Evolutionary conservation across 2,797 vertebrate species (phyloP), one percentile per base, ranked within the genome.

Genomic region (Crocidura indochinensis): DNA sequence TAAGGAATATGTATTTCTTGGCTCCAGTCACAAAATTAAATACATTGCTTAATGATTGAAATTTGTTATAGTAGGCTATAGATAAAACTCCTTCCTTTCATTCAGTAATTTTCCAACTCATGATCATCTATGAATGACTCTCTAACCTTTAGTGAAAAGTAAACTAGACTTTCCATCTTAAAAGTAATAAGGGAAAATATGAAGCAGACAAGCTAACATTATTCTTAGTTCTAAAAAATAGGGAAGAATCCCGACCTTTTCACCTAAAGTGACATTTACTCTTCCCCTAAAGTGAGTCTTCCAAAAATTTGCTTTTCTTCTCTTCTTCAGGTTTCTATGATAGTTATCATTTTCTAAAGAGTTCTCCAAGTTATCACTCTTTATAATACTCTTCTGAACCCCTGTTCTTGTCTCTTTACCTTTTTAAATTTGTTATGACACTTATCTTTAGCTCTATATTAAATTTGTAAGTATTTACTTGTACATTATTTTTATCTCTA

Each of bases 41-140:
- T 86, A 29, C 68, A 62, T 87, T 80, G 68, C 81, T 80, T n/a
- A 56, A 38, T 19, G 51, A 75, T 95, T 92, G 81, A 90, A 87
- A 64, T 90, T 29, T 65, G 22, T 78, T 90, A 24, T 71, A 87
- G 5, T 0, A 0, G 1, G 31, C 88, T 47, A 2, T 73, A 64
- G 73, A 53, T 46, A 31, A 2, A 62, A 53, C 47, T 72, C 2
- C 10, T 3, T 11, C 82, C 76, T 92, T 84, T 26, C 85, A 75
- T 26, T 65, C 4, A 72, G 31, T 29, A 44, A 65, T 53, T 85
- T 95, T 91, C 47, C 44, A 56, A 10, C 51, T 31, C 22, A 44
- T 84, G 47, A 65, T 31, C 53, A 80, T 47, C 2, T 68, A 75
- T 49, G 31, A 47, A 72, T 78, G 87, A 22, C 6, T 62, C 14